Conservation (phyloP, 2,113 vertebrate species). For the Hirundichthys speculiger region DNA sequence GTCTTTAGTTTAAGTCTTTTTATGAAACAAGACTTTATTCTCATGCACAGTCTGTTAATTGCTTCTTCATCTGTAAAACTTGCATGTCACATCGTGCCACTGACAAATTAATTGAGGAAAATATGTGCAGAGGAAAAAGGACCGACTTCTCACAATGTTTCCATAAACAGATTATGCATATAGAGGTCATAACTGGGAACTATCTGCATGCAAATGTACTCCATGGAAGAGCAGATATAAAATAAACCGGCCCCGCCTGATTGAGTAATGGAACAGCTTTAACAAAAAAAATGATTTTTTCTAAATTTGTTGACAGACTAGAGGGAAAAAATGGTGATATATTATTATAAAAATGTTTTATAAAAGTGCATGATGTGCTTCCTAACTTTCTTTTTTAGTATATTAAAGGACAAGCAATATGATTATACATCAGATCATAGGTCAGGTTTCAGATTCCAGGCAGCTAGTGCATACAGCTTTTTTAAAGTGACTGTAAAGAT, state of each 20-base stretch:
- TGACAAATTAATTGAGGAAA: conserved; percentile 35
- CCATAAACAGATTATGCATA: conserved; percentile 10
- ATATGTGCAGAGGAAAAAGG: conserved; percentile 2
- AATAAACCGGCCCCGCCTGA: too few species aligned
- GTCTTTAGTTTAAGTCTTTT: conserved; percentile 39
- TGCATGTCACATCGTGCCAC: conserved; percentile 17
- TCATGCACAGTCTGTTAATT: conserved; percentile 36
- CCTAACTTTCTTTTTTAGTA: too few species aligned
- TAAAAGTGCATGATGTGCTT: too few species aligned
- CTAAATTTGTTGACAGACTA: too few species aligned
- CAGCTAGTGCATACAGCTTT: conserved; percentile 54
- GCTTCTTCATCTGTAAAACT: conserved; percentile 26
- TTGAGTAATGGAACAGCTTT: too few species aligned
- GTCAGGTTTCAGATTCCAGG: conserved; percentile 64
- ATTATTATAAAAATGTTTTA: too few species aligned
- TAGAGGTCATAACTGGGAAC: conserved; percentile 26
- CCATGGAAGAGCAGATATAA: too few species aligned
- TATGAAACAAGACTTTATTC: conserved; percentile 31
- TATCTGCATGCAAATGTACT: background rate
- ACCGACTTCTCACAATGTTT: conserved; percentile 17
- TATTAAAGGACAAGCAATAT: conserved; percentile 17
- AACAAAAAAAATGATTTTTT: too few species aligned
- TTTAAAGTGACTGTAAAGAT: too few species aligned
- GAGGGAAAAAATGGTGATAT: too few species aligned
- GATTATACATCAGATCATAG: conserved; percentile 55